Evolutionary conservation across 2,888 invertebrate genomes (phyloP).

Genomic region (Tenodera sinensis): DNA sequence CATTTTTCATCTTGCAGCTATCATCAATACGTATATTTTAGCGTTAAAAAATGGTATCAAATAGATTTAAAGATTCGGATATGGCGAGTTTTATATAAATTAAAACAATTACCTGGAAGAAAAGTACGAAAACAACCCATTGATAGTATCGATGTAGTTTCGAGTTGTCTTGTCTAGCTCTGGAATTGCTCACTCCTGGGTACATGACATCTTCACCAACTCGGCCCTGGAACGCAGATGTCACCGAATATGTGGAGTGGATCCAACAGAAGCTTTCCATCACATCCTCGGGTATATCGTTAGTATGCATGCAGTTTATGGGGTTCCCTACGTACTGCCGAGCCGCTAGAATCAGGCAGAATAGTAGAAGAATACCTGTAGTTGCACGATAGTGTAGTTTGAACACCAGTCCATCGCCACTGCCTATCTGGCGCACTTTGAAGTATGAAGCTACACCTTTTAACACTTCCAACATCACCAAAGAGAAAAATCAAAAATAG

Average conservation of each 20-base stretch:
- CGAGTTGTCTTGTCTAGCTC: constrained; percentile 41
- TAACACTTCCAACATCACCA: neutral
- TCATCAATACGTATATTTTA: too few species aligned
- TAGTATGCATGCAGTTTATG: constrained; percentile 74
- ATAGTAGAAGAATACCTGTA: constrained; percentile 74
- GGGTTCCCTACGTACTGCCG: constrained; percentile 87
- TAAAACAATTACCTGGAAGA: constrained; percentile 49
- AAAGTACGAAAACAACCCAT: constrained; percentile 57
- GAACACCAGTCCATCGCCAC: constrained; percentile 73
- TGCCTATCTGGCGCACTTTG: neutral
- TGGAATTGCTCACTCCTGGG: constrained; percentile 46
- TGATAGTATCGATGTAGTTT: constrained; percentile 55
- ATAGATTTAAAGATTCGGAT: too few species aligned
- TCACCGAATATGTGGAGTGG: constrained; percentile 85
- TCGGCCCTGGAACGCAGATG: constrained; percentile 61
- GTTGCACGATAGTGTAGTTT: constrained; percentile 81
- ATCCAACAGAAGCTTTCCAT: constrained; percentile 95
- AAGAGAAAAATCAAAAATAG: too few species aligned
- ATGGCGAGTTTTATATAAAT: neutral
- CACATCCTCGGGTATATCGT: constrained; percentile 65
- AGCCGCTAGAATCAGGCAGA: constrained; percentile 80
- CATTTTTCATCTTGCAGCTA: too few species aligned
- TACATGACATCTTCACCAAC: constrained; percentile 64
- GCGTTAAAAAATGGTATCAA: too few species aligned
- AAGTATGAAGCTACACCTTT: neutral